These are phyloP conservation scores for Myotis planiceps DNA, from an alignment of 2,797 vertebrate species.

Conservation along the genomic window DNA sequence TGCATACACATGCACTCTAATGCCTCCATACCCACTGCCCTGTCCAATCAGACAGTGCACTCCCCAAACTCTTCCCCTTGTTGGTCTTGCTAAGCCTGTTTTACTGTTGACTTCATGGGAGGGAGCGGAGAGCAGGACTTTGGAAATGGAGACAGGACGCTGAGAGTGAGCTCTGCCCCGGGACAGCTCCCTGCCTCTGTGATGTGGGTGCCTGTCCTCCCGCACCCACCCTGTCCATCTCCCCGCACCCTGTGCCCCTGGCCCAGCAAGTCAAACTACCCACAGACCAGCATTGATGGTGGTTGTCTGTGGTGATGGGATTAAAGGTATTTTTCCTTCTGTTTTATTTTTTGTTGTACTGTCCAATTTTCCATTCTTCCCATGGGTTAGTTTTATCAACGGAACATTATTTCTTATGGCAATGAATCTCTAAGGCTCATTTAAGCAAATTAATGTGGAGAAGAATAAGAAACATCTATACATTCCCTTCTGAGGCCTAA, in stretches of 20 bases:
- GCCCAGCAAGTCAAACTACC: not conserved
- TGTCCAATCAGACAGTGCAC: accelerated
- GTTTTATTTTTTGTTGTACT: not conserved
- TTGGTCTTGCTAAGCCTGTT: not conserved
- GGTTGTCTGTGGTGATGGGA: accelerated
- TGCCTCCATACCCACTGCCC: not conserved
- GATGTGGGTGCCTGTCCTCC: not conserved
- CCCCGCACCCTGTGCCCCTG: not conserved
- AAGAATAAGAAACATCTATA: not conserved
- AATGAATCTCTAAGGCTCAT: not conserved
- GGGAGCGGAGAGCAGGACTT: not conserved
- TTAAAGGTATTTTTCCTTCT: not conserved
- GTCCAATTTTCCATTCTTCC: not conserved
- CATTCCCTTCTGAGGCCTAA: not conserved
- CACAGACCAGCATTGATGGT: accelerated
- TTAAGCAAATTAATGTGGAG: not conserved
- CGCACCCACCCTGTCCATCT: not conserved
- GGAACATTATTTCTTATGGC: not conserved
- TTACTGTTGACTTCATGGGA: accelerated
- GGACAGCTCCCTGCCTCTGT: not conserved
- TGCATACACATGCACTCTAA: not conserved
- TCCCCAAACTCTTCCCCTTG: not conserved
- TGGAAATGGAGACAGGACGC: not conserved
- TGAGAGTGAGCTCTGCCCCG: no score
- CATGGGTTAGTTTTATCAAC: not conserved